Conservation (phyloP, 2,113 vertebrate genomes). For the Callipepla californica region DNA sequence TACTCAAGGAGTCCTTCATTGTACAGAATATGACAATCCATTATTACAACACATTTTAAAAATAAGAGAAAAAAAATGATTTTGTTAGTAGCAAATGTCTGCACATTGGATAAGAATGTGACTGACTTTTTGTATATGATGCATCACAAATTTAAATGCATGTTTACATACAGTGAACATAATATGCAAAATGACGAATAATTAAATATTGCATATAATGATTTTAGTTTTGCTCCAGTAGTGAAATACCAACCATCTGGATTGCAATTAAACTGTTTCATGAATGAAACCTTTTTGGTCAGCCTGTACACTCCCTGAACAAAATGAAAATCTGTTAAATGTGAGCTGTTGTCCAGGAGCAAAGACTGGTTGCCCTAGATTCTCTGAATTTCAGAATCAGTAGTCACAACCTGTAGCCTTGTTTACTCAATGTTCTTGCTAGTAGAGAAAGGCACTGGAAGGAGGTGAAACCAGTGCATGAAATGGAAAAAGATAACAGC, state of each 20-base stretch:
- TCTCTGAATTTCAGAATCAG: background rate
- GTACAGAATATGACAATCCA: background rate
- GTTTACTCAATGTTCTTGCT: background rate
- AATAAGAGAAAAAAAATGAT: background rate
- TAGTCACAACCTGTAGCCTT: background rate
- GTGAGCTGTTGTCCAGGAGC: background rate
- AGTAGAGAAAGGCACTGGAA: background rate
- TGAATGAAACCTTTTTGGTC: background rate
- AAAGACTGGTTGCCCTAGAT: background rate
- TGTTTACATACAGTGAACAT: background rate
- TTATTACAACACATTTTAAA: background rate
- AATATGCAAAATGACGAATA: background rate
- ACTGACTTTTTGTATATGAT: background rate
- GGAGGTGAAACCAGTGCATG: background rate
- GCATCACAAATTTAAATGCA: background rate
- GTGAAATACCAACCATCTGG: background rate
- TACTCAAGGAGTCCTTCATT: background rate
- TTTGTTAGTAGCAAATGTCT: background rate
- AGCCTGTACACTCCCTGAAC: rapidly evolving
- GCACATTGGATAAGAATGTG: background rate
- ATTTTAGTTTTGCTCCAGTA: background rate
- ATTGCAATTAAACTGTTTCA: background rate
- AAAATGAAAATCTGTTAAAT: background rate
- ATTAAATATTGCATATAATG: background rate
- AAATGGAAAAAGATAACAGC: background rate